Percentiles rank a stretch among this genome's conserved stretches.
These are phyloP conservation scores for Manis javanica DNA, from an alignment of 2,797 vertebrate species.

Conservation along the genomic window DNA sequence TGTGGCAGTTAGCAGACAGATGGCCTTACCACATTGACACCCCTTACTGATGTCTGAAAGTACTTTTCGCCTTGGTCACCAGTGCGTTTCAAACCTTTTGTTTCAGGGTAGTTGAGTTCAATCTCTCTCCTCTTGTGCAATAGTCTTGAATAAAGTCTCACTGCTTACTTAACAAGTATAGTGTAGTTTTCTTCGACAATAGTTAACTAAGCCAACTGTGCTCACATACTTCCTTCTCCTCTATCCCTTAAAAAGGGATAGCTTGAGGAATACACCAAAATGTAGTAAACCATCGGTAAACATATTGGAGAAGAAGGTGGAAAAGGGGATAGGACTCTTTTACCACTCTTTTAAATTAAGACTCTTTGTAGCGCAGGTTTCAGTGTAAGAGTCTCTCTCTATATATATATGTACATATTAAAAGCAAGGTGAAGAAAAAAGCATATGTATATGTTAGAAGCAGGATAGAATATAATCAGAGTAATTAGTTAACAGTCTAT, in stretches of 20 bases:
- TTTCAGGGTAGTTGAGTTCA: background rate
- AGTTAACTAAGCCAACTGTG: background rate
- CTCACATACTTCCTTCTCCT: background rate
- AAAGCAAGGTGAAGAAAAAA: background rate
- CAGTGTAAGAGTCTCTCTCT: background rate
- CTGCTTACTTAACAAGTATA: background rate
- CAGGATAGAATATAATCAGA: background rate
- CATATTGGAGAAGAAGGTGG: background rate
- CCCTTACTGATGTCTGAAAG: background rate
- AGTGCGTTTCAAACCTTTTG: background rate
- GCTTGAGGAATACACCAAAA: background rate
- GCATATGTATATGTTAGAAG: background rate
- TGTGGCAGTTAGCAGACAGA: background rate
- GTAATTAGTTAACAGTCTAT: background rate
- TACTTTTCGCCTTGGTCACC: background rate
- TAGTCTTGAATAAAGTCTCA: background rate
- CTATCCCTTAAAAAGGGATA: background rate
- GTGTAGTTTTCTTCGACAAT: background rate
- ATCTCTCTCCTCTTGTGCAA: background rate
- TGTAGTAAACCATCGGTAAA: background rate
- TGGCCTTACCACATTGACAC: too few relatives aligned
- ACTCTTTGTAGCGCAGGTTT: background rate
- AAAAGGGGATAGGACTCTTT: background rate
- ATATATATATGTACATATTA: background rate
- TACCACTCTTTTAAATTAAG: background rate